Conservation (phyloP, 2,888 invertebrate species). For the Synergus umbraculus region DNA sequence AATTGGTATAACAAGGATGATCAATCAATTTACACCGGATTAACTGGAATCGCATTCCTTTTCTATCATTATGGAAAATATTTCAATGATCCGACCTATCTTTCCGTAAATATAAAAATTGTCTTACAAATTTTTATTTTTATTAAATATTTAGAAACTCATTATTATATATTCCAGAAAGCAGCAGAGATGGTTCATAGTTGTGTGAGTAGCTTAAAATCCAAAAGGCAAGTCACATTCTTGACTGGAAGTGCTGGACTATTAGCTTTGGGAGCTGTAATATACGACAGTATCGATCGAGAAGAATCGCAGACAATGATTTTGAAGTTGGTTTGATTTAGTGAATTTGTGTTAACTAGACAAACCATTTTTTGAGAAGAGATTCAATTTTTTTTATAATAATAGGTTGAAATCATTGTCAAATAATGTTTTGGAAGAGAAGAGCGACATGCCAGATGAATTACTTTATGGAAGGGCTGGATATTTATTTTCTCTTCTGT, state of each 20-base stretch:
- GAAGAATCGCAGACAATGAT: slow-evolving; percentile 79
- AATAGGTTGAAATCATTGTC: slow-evolving; percentile 81
- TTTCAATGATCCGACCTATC: slow-evolving; percentile 64
- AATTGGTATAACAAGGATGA: slow-evolving; percentile 77
- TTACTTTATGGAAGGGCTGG: slow-evolving; percentile 91
- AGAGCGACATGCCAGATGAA: slow-evolving; percentile 85
- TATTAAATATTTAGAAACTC: slow-evolving; percentile 24
- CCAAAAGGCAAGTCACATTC: slow-evolving; percentile 82
- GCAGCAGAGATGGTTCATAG: slow-evolving; percentile 76
- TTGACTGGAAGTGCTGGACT: slow-evolving; percentile 85
- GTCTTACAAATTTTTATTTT: slow-evolving; percentile 46
- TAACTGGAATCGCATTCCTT: slow-evolving; percentile 84
- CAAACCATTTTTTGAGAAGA: slow-evolving; percentile 26
- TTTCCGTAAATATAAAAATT: slow-evolving; percentile 62
- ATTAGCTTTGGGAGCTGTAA: slow-evolving; percentile 81
- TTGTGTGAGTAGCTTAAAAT: slow-evolving; percentile 71
- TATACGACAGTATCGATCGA: slow-evolving; percentile 80
- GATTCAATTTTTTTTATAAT: slow-evolving; percentile 16
- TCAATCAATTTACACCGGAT: slow-evolving; percentile 87
- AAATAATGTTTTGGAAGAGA: slow-evolving; percentile 79
- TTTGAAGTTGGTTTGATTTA: slow-evolving; percentile 77
- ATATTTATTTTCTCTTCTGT: slow-evolving; percentile 88
- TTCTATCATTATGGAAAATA: slow-evolving; percentile 79
- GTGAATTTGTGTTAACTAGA: slow-evolving; percentile 42
- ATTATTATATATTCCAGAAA: slow-evolving; percentile 68